A percentile compares a stretch with the other conserved stretches of the same genome.
These are phyloP conservation scores for Atta cephalotes DNA, from an alignment of 1,140 invertebrate species.

Conservation along the genomic window DNA sequence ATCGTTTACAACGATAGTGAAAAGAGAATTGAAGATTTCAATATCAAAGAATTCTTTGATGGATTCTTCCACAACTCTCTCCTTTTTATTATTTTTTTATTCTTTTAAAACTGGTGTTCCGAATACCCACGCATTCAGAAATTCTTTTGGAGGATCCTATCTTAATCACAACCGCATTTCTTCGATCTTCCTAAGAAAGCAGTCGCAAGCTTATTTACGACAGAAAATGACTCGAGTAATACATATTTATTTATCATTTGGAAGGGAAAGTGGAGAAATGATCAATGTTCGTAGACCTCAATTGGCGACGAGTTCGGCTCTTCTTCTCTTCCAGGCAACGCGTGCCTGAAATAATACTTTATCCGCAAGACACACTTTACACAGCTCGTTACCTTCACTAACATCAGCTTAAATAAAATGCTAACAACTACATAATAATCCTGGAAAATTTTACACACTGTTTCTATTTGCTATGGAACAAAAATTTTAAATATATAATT, in stretches of 20 bases:
- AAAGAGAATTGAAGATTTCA: neutral
- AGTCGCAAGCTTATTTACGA: neutral
- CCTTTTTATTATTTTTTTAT: neutral
- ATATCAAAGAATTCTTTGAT: neutral
- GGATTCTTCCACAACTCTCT: neutral
- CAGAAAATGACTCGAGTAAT: neutral
- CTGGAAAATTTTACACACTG: neutral
- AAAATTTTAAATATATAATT: neutral
- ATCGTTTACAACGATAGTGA: neutral
- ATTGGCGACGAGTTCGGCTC: conserved; percentile 14
- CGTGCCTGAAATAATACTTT: conserved; percentile 39
- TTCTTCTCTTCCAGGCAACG: neutral
- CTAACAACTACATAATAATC: neutral
- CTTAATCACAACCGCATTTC: neutral
- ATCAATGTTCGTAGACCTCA: conserved; percentile 10
- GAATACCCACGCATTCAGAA: neutral
- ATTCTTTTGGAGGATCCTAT: neutral
- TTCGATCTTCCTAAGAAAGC: neutral
- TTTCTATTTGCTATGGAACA: neutral
- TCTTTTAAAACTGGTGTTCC: neutral
- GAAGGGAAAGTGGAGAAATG: neutral
- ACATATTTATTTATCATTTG: conserved; percentile 2
- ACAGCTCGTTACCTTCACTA: neutral
- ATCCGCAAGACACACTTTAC: neutral
- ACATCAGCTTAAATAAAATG: neutral